Evolutionary conservation across 1,140 invertebrate species (phyloP).

Genomic region (Harlomillsia oculata): DNA sequence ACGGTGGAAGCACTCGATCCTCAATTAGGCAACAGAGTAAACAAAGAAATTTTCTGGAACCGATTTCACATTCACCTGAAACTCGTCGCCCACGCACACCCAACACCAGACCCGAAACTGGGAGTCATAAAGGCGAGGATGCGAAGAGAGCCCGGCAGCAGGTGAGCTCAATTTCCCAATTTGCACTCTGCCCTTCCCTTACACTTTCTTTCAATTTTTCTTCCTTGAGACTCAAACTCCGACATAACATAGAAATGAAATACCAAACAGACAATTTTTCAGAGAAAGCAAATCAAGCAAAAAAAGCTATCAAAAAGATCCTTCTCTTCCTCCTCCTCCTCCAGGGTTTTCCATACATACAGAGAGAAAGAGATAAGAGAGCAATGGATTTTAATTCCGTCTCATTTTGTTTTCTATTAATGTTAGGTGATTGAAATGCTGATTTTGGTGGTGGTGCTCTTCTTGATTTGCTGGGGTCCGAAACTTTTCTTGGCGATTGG

Average conservation of each 20-base stretch:
- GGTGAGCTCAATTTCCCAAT: too few species aligned
- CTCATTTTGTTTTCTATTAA: slow-evolving; percentile 15
- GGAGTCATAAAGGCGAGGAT: slow-evolving; percentile 33
- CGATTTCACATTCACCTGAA: too few species aligned
- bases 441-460: slow-evolving; percentile 37
- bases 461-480: slow-evolving; percentile 29
- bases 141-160: slow-evolving; percentile 39
- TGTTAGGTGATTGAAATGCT: slow-evolving; percentile 39
- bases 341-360: not conserved
- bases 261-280: not conserved
- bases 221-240: not conserved
- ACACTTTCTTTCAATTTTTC: not conserved
- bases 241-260: not conserved
- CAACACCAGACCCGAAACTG: too few species aligned
- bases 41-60: too few species aligned
- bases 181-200: too few species aligned
- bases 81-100: too few species aligned
- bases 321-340: not conserved
- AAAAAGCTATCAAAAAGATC: not conserved
- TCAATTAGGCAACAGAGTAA: too few species aligned
- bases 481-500: slow-evolving; percentile 15
- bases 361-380: not conserved
- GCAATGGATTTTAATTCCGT: not conserved
- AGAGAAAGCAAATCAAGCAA: not conserved
- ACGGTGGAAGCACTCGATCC: too few species aligned